phyloP scores from a whole-genome alignment of 2,888 invertebrate genomes.

The Teleogryllus oceanicus region DNA sequence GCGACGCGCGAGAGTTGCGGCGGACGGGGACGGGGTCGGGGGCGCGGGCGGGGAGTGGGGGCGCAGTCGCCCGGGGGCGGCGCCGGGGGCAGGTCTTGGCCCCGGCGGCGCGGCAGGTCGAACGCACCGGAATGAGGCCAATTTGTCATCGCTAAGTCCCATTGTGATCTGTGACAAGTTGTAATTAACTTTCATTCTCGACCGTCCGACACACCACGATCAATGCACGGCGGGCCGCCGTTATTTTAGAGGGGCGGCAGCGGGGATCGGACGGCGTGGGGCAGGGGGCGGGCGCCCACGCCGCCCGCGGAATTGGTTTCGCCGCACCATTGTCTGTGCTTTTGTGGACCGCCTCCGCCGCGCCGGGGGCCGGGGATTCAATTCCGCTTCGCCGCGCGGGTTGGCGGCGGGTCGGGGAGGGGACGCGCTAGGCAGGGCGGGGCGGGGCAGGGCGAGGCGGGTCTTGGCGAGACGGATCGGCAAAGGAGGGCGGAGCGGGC shows the following conservation, averaged over 20 bases:
- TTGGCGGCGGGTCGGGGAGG: neutral
- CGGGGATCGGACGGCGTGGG: neutral
- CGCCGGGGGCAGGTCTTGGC: no score
- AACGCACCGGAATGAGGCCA: constrained; percentile 7
- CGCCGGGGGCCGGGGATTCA: no score
- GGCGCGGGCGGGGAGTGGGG: no score
- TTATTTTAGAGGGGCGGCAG: neutral
- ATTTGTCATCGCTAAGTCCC: constrained; percentile 11
- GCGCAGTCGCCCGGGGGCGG: no score
- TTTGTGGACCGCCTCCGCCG: neutral
- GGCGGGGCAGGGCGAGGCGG: neutral
- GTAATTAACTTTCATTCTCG: constrained; percentile 18
- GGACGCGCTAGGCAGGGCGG: neutral
- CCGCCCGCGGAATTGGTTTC: constrained; percentile 2
- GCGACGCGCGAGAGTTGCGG: no score
- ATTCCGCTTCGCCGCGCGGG: neutral
- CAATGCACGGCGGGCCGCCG: neutral
- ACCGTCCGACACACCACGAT: neutral
- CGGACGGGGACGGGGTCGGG: no score
- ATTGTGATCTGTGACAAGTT: constrained; percentile 7
- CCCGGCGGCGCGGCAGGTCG: neutral
- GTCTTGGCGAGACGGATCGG: no score
- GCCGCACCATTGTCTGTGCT: constrained; percentile 18
- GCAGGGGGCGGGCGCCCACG: neutral
- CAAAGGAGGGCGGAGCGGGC: no score